Evolutionary conservation across 2,797 vertebrate species (phyloP).

Genomic region (Semotilus atromaculatus): DNA sequence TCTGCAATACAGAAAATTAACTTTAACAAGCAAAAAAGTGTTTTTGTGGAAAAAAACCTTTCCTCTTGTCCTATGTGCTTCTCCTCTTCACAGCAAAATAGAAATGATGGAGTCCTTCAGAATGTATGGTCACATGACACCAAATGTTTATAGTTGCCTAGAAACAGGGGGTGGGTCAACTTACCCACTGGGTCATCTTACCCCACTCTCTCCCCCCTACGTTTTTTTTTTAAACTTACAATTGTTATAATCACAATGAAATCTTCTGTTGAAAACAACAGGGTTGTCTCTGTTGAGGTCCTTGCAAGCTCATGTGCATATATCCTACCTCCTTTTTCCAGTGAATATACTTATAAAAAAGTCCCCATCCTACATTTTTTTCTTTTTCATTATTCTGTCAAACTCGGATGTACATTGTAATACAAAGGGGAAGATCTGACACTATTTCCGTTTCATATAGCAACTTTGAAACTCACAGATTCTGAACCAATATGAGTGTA

Average conservation of each 20-base stretch:
- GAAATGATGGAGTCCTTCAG: too few species aligned
- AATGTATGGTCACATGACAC: too few species aligned
- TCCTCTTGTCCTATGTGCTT: too few species aligned
- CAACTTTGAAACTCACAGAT: background rate
- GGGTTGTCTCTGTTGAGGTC: background rate
- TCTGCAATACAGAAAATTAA: too few species aligned
- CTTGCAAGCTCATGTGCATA: background rate
- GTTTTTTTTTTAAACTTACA: background rate
- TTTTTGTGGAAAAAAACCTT: too few species aligned
- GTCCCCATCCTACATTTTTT: background rate
- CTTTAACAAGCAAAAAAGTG: too few species aligned
- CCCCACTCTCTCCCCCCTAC: too few species aligned
- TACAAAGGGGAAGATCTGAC: background rate
- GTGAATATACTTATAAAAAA: background rate
- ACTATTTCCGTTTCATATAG: background rate
- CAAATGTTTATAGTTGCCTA: too few species aligned
- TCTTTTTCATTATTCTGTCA: background rate
- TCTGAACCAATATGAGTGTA: background rate
- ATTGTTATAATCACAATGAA: background rate
- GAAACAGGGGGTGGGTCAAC: too few species aligned
- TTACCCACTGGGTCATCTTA: too few species aligned
- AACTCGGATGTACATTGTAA: background rate
- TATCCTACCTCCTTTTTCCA: background rate
- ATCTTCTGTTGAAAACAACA: too few species aligned
- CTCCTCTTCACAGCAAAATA: too few species aligned